These are phyloP conservation scores for Alethe diademata DNA, from an alignment of 2,113 vertebrate species.

Conservation along the genomic window DNA sequence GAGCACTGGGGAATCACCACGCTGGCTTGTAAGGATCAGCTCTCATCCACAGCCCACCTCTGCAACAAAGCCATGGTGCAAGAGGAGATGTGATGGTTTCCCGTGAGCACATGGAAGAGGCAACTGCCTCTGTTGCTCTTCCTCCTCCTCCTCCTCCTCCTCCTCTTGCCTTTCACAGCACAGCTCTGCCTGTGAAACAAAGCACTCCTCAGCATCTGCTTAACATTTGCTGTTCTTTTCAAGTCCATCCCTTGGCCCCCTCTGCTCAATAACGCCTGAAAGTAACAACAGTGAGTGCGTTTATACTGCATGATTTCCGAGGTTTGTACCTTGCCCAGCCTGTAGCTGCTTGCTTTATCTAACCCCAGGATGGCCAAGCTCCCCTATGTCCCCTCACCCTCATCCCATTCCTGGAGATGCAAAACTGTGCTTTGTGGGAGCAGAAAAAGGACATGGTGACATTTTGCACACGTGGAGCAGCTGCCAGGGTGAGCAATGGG, in stretches of 20 bases:
- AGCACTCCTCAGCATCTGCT: background rate
- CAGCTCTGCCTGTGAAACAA: background rate
- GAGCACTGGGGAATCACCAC: background rate
- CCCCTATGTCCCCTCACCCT: background rate
- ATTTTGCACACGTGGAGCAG: rapidly evolving
- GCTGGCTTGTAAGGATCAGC: rapidly evolving
- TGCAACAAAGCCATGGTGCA: rapidly evolving
- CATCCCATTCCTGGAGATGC: rapidly evolving
- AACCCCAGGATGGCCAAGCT: rapidly evolving
- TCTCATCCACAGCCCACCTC: background rate
- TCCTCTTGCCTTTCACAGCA: background rate
- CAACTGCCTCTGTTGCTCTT: background rate
- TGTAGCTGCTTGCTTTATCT: rapidly evolving
- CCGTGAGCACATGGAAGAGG: rapidly evolving
- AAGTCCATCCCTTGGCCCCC: background rate
- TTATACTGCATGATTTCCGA: background rate
- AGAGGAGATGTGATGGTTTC: background rate
- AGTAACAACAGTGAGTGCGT: background rate
- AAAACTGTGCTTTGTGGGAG: background rate
- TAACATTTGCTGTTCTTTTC: constrained; percentile 9
- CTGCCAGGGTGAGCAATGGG: rapidly evolving
- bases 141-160: background rate
- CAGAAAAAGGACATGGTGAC: rapidly evolving
- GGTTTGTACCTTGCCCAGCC: background rate
- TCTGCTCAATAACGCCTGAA: background rate